Evolutionary conservation across 2,888 invertebrate species (phyloP), one percentile per base, ranked within the genome.

Genomic region (Drosophila melanocephala): DNA sequence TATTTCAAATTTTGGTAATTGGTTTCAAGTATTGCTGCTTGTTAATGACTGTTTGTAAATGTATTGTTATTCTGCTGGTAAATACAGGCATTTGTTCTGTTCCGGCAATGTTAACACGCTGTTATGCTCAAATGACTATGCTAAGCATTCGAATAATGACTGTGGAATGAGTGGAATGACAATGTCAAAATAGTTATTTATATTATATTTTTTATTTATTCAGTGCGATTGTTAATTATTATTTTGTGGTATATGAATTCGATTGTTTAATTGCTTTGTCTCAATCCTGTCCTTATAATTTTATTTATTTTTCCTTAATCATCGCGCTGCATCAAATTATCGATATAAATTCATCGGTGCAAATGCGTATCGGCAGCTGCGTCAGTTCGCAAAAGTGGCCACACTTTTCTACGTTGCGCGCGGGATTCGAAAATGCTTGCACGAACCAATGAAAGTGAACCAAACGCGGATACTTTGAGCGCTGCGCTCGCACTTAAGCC

Each of bases 401-500:
- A 32, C 44, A 44, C 42, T 58, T 22, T 44, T 58, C 32, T 5
- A 10, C 0, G 19, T 10, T 22, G 22, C 32, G 44, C 58, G 58
- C 58, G 16, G 0, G 19, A 58, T 58, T 58, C 19, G 32, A 58
- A 58, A 3, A 35, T 16, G 19, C 5, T 16, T 22, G 10, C 58
- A 30, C 16, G 22, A n/a, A 10, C 1, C 30, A 35, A 16, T 22
- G 35, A 35, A 30, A 12, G 5, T 37, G 33, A 33, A 59, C 56
- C 68, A 33, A 44, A 35, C 75, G 57, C 37, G n/a, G 52, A n/a
- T 61, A 22, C n/a, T 16, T 39, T 37, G 37, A 74, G 47, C 26
- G 47, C 53, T 52, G 70, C 39, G 62, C 77, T 81, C 53, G 72
- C 65, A 65, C 68, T 77, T 70, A 30, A 64, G 47, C 53, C 47